Evolutionary conservation across 1,140 invertebrate species (phyloP), one percentile per base, ranked within the genome.

Genomic region (Vanessa atalanta): DNA sequence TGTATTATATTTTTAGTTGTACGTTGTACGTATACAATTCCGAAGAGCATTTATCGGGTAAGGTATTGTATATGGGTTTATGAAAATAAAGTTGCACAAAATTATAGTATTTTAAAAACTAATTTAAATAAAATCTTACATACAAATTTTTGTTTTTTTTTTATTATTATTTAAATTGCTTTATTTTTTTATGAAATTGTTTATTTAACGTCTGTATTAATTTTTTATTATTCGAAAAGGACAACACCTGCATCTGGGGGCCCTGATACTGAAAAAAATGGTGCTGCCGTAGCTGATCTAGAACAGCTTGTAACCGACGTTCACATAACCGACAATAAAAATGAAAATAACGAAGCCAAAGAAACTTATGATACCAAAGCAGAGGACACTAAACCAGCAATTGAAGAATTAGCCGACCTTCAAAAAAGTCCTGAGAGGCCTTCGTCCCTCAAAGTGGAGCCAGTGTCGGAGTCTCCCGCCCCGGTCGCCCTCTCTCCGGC

Each of bases 401-500:
- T 47, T 1, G 73, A 73, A 55, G 65, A 67, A 1, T 47, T 55
- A 8, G 63, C 43, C 15, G 31, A 60, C 4, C n/a, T 72, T 13
- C 76, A 76, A 13, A 79, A 82, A 48, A 75, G 78, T 26, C 79
- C 76, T 15, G 81, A 81, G 65, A 75, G 83, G 53, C 86, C 84
- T n/a, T 81, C 80, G 1, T 73, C 82, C 0, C 73, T 86, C 13
- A 64, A 64, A 14, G 82, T 85, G 48, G 77, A 76, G 51, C 75
- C 79, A 12, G 76, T 80, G 43, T 20, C 60, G 0, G 75, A 75
- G 51, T 11, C 66, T 26, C 70, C 66, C 7, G 26, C 65, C 0
- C 63, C 37, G 9, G 75, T n/a, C 53, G 16, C 78, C 3, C 65
- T 76, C 0, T 80, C 81, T 0, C 78, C 83, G 12, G 83, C 83